Evolutionary conservation across 2,888 invertebrate species (phyloP).

Genomic region (Ecdyonurus torrentis): DNA sequence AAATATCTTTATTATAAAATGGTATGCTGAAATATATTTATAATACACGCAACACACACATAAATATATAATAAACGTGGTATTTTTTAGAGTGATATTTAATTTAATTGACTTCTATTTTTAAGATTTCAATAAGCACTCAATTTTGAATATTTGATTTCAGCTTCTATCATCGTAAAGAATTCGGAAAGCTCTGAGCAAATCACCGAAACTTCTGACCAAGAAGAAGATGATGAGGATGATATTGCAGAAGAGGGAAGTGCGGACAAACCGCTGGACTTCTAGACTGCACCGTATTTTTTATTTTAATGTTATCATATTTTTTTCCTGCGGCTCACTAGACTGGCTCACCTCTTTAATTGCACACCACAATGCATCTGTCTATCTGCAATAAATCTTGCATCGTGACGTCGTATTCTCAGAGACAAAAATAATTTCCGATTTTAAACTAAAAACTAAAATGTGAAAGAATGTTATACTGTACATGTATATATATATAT

Average conservation of each 20-base stretch:
- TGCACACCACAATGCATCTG: too few relatives aligned
- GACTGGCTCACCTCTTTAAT: neutral
- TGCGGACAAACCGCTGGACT: conserved; percentile 58
- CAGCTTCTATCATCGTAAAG: conserved; percentile 30
- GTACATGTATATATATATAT: too few relatives aligned
- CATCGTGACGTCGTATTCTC: neutral
- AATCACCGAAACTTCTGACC: conserved; percentile 35
- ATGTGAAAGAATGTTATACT: too few relatives aligned
- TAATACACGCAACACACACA: too few relatives aligned
- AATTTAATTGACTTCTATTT: conserved; percentile 2
- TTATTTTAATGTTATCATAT: too few relatives aligned
- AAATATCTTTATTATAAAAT: too few relatives aligned
- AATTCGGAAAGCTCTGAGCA: conserved; percentile 27
- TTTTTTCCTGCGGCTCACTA: neutral
- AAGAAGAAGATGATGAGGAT: conserved; percentile 51
- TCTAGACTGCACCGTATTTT: conserved; percentile 31
- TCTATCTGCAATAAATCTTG: neutral
- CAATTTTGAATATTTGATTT: too few relatives aligned
- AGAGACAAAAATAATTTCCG: neutral
- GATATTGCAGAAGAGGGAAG: conserved; percentile 55
- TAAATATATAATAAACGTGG: too few relatives aligned
- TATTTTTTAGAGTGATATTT: too few relatives aligned
- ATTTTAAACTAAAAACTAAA: neutral
- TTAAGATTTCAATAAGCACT: too few relatives aligned
- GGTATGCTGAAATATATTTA: too few relatives aligned